A percentile compares a stretch with the other conserved stretches of the same genome.
Conservation (phyloP, 2,113 vertebrate genomes). For the Bos taurus region ARS-UCD2.0 NC_037332.1:6491501-6492000, state of each 20-base stretch:
- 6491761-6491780: background rate
- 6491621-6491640: background rate
- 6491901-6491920: background rate
- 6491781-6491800: background rate
- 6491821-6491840: background rate
- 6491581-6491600: background rate
- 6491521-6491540: background rate
- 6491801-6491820: background rate
- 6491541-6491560: background rate
- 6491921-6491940: background rate
- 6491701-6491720: background rate
- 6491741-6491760: background rate
- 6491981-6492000: background rate
- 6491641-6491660: background rate
- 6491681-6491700: background rate
- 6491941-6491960: background rate
- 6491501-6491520: background rate
- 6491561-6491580: background rate
- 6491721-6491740: background rate
- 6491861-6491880: background rate
- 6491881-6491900: background rate
- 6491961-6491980: background rate
- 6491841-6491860: background rate
- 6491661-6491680: background rate
- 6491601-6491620: background rate